Evolutionary conservation across 2,797 vertebrate genomes (phyloP).

Genomic region (Lithobates pipiens): DNA sequence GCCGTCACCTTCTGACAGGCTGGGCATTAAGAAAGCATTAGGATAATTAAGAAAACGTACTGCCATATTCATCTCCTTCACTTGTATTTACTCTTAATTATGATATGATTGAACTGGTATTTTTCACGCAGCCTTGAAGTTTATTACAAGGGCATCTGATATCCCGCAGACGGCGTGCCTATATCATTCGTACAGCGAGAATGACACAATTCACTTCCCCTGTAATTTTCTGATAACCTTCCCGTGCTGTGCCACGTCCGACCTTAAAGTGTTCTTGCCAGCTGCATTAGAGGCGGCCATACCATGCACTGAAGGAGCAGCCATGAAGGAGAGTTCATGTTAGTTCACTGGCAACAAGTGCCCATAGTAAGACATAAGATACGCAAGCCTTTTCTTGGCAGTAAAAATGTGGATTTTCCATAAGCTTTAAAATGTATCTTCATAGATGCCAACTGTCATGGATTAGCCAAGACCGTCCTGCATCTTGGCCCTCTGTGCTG

Average conservation of each 20-base stretch:
- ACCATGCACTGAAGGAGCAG: too few species aligned
- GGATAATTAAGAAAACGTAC: conserved; percentile 47
- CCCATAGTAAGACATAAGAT: too few species aligned
- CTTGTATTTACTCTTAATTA: conserved; percentile 58
- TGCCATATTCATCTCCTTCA: conserved; percentile 23
- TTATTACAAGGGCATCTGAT: conserved; percentile 52
- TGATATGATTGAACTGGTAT: conserved; percentile 43
- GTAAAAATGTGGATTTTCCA: too few species aligned
- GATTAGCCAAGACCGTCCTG: too few species aligned
- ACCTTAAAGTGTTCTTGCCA: conserved; percentile 21
- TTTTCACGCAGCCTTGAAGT: conserved; percentile 37
- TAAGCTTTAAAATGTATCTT: too few species aligned
- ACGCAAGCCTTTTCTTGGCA: too few species aligned
- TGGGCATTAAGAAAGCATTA: conserved; percentile 41
- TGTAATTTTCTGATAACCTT: conserved; percentile 24
- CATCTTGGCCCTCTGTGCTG: too few species aligned
- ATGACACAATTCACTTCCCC: neutral
- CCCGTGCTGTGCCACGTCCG: neutral
- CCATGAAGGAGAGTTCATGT: too few species aligned
- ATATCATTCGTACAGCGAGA: conserved; percentile 12
- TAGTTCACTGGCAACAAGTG: too few species aligned
- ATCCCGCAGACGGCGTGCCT: neutral
- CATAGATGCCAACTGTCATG: too few species aligned
- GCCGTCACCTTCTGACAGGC: conserved; percentile 8
- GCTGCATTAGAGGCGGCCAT: too few species aligned